Base-by-base conservation (phyloP, 2,888 invertebrate species). In the Coelopa pilipes region DNA sequence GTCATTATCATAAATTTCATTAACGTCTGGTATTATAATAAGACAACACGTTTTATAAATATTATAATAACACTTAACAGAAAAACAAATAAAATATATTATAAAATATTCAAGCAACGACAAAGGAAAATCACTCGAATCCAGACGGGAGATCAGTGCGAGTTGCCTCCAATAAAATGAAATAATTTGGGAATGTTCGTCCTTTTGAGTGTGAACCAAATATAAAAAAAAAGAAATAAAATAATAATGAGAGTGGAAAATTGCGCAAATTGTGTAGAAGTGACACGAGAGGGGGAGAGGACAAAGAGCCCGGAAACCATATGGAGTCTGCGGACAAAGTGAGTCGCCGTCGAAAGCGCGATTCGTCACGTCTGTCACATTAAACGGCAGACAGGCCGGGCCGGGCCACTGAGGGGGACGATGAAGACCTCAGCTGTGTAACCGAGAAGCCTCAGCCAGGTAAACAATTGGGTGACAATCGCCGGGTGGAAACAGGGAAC, bases 321-420 rank as follows among this genome's bases (percentile, higher is more conserved):
- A 13, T 62, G 62, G 24, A 21, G 13, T 63, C 63, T 45, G 13
- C 15, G 62, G 34, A 34, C 34, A 21, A 34, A 59, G n/a, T 15
- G n/a, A 53, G 50, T 71, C 71, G 55, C 65, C 53, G n/a, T 71
- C n/a, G 50, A 62, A 63, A 53, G 21, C 50, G 62, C n/a, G 45
- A 71, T 71, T 71, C 71, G 71, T 65, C 65, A 63, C 71, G 71
- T 71, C 60, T 71, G 71, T 71, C 71, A 65, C 63, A 71, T 71
- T 70, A 70, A 70, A 24, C 13, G 24, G 46, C 63, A 34, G 45
- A 11, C 15, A 46, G 34, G 3, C 15, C 13, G 63, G 10, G 17
- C 17, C 34, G 46, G 46, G 17, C 63, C 17, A 45, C 63, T 45
- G 46, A 45, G n/a, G n/a, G 46, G 10, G 46, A 15, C 53, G 13